Evolutionary conservation across 1,140 invertebrate species (phyloP).

Genomic region (Bombus haemorrhoidalis): DNA sequence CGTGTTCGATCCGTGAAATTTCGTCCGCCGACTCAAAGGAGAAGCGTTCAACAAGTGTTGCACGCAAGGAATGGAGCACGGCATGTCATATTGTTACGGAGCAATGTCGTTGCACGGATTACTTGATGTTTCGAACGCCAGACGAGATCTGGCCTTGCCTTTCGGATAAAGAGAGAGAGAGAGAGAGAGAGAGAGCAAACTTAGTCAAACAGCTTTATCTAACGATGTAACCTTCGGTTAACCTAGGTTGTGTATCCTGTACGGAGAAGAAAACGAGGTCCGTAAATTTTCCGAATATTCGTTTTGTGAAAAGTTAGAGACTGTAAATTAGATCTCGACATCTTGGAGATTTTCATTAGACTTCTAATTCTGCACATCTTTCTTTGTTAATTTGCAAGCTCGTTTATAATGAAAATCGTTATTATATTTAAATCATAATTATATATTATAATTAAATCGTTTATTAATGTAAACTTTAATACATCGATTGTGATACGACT

Average conservation of each 20-base stretch:
- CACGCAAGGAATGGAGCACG: constrained; percentile 9
- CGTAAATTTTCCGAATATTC: not conserved
- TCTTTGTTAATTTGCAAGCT: too few species aligned
- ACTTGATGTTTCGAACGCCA: not conserved
- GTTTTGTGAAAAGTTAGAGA: not conserved
- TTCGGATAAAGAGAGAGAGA: not conserved
- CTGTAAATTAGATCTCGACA: not conserved
- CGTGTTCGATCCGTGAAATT: constrained; percentile 44
- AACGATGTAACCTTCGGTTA: not conserved
- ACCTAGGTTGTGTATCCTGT: not conserved
- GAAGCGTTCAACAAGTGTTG: constrained; percentile 46
- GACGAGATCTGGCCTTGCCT: not conserved
- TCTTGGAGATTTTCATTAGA: too few species aligned
- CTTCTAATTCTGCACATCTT: too few species aligned
- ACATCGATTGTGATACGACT: not conserved
- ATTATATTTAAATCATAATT: too few species aligned
- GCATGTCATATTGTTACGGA: constrained; percentile 3
- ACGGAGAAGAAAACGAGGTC: not conserved
- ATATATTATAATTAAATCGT: not conserved
- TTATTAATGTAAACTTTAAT: not conserved
- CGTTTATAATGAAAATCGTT: too few species aligned
- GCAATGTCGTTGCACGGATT: constrained; percentile 8
- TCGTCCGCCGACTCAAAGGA: constrained; percentile 10
- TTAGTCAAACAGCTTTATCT: constrained; percentile 1
- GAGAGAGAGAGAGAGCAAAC: not conserved